Evolutionary conservation across 2,113 vertebrate genomes (phyloP).

Genomic region (Cyanistes caeruleus): DNA sequence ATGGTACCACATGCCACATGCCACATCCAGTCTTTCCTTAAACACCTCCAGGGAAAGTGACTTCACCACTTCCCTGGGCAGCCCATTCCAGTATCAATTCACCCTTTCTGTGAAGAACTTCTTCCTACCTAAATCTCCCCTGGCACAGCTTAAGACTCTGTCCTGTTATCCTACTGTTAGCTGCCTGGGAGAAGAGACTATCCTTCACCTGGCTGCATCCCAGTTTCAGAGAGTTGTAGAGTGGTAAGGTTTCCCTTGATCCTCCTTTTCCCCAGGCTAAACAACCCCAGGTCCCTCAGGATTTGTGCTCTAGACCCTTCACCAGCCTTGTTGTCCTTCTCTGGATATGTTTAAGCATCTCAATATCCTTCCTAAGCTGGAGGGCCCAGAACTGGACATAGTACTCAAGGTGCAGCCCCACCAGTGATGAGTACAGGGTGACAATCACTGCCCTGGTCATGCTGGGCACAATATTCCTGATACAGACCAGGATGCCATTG

Average conservation of each 20-base stretch:
- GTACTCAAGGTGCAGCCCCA: fast-evolving
- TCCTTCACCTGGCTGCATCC: neutral
- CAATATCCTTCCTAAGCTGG: neutral
- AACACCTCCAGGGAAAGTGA: neutral
- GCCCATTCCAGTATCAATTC: neutral
- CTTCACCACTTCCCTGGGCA: neutral
- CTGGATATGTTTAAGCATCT: fast-evolving
- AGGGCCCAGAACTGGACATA: neutral
- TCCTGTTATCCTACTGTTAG: neutral
- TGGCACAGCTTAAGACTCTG: neutral
- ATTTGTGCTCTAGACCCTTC: neutral
- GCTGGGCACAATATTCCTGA: neutral
- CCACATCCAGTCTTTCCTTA: neutral
- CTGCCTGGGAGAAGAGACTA: neutral
- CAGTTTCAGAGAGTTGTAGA: neutral
- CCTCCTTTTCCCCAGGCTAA: neutral
- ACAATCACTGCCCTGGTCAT: neutral
- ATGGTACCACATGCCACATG: neutral
- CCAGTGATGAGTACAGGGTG: fast-evolving
- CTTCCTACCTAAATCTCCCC: neutral
- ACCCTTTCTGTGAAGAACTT: neutral
- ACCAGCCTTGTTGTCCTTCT: neutral
- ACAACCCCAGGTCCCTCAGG: neutral
- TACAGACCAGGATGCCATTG: neutral
- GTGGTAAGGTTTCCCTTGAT: neutral